These are phyloP conservation scores for Thera obeliscata DNA, from an alignment of 2,888 invertebrate genomes.

Conservation along the genomic window DNA sequence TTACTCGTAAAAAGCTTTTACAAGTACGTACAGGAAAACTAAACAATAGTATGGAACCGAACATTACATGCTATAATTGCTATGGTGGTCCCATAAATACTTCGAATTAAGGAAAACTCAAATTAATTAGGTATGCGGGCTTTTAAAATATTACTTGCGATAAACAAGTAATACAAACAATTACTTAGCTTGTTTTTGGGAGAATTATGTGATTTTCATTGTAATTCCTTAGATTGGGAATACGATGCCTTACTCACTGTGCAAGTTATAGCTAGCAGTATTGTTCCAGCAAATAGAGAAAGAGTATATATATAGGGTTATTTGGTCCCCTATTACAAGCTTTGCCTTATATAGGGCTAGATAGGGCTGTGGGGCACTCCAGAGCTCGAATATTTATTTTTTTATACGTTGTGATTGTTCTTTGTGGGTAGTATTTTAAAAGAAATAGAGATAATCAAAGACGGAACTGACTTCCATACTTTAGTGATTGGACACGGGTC, in stretches of 20 bases:
- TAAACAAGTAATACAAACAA: constrained; percentile 32
- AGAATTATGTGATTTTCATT: constrained; percentile 27
- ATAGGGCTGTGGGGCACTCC: too few species aligned
- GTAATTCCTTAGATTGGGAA: constrained; percentile 17
- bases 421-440: not conserved
- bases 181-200: constrained; percentile 21
- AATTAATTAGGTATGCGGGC: constrained; percentile 69
- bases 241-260: not conserved
- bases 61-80: constrained; percentile 52
- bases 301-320: too few species aligned
- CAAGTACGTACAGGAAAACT: constrained; percentile 10
- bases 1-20: too few species aligned
- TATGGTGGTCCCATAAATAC: constrained; percentile 75
- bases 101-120: constrained; percentile 55
- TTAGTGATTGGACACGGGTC: constrained; percentile 36
- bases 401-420: too few species aligned
- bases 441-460: not conserved
- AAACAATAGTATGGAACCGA: constrained; percentile 38
- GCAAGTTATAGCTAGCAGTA: too few species aligned
- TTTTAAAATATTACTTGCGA: constrained; percentile 49
- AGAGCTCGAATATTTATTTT: too few species aligned
- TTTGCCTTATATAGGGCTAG: too few species aligned
- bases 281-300: too few species aligned
- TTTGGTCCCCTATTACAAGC: too few species aligned
- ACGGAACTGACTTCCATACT: constrained; percentile 25